phyloP scores from a whole-genome alignment of 2,888 invertebrate genomes.

The Acanthosepion pharaonis region DNA sequence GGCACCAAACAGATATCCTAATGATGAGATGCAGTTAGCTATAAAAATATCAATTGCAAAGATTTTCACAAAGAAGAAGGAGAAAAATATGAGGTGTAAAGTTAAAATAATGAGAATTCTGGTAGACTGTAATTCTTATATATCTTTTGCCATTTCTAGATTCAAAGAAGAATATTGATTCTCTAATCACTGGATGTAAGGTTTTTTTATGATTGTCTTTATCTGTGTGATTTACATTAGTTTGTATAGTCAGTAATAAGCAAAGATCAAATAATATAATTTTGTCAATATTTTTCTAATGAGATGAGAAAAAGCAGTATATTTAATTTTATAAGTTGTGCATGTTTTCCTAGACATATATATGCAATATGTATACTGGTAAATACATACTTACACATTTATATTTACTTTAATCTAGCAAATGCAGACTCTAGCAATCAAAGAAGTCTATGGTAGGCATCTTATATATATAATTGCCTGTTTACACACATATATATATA shows the following conservation, averaged over 20 bases:
- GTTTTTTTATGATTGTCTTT: not conserved
- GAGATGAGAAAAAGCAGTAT: not conserved
- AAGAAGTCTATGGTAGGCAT: too few species aligned
- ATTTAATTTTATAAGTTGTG: conserved; percentile 2
- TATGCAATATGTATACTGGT: not conserved
- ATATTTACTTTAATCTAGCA: too few species aligned
- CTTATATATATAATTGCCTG: too few species aligned
- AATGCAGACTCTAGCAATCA: too few species aligned
- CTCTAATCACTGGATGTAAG: not conserved
- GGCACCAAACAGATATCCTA: not conserved
- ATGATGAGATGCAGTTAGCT: conserved; percentile 17
- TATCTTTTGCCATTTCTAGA: not conserved
- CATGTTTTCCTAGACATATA: not conserved
- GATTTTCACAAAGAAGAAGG: not conserved
- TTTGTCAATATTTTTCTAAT: conserved; percentile 6
- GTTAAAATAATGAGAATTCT: not conserved
- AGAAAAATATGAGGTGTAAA: not conserved
- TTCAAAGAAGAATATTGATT: conserved; percentile 20
- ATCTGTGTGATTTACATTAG: not conserved
- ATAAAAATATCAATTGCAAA: not conserved
- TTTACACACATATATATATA: too few species aligned
- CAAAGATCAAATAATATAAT: conserved; percentile 22
- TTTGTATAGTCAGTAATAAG: not conserved
- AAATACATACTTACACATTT: too few species aligned
- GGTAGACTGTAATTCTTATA: not conserved